phyloP scores from a whole-genome alignment of 2,113 vertebrate species.

The Psophia crepitans region DNA sequence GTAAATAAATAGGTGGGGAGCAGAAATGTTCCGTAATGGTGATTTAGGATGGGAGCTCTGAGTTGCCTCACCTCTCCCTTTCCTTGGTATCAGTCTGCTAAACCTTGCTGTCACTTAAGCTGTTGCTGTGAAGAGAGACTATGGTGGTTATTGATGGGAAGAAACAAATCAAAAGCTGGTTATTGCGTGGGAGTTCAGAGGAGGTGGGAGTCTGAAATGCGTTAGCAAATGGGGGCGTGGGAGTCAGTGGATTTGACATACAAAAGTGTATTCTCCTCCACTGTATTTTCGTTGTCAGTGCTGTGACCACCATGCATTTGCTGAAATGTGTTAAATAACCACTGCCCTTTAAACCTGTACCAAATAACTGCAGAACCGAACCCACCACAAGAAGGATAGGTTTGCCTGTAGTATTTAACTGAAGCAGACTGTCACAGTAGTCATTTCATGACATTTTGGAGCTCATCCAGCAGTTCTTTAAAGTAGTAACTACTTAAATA shows the following conservation, averaged over 20 bases:
- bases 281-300: not conserved
- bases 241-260: not conserved
- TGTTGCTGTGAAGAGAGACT: not conserved
- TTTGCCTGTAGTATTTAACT: not conserved
- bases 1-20: not conserved
- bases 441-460: not conserved
- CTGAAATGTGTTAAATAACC: not conserved
- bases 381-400: not conserved
- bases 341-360: not conserved
- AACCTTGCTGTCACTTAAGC: not conserved
- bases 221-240: rapidly evolving
- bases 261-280: not conserved
- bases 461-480: not conserved
- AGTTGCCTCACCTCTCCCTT: not conserved
- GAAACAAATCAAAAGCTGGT: not conserved
- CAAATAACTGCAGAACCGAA: not conserved
- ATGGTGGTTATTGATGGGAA: not conserved
- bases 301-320: not conserved
- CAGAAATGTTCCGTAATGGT: not conserved
- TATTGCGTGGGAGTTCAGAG: not conserved
- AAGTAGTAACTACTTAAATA: not conserved
- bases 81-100: not conserved
- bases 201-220: not conserved
- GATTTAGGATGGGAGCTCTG: not conserved
- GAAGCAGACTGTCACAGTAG: not conserved